Base-by-base conservation (phyloP, 92 coral and sea anemone species). In the Diadumene lineata region DNA sequence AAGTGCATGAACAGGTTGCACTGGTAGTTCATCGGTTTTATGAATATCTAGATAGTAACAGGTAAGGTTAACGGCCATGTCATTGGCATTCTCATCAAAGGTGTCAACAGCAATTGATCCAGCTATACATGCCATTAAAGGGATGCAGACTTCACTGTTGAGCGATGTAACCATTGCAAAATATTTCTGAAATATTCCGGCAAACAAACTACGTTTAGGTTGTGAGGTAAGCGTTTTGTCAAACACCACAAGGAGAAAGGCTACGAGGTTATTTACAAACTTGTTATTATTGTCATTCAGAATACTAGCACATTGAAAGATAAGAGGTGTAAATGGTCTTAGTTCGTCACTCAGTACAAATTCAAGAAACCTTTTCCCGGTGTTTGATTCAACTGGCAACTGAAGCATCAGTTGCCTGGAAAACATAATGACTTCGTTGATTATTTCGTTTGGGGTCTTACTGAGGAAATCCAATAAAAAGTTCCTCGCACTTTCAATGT, bases 51-150 rank as follows among this genome's bases (percentile, higher is more conserved):
- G 32, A 26, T 60, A 60, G 1, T 11, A 27, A 50, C 27, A 56
- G 58, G 56, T 16, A 19, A 31, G 34, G 4, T 3, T 61, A 10
- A 58, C 4, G n/a, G 38, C 68, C 3, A 28, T 17, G 33, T 56
- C 55, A 34, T 56, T 60, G n/a, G n/a, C 11, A 28, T 33, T 13
- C 34, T 25, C 51, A 25, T 73, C 65, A 43, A 73, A 73, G 43
- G 33, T 33, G 23, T 58, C 68, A 58, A 60, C 78, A 46, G 78
- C 78, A 22, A 73, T 56, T 0, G 68, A 31, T 58, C 69, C 60
- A 34, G 78, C 78, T 34, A 73, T 73, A 18, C 43, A 58, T 31
- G 68, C 60, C 21, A 60, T 25, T 21, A 73, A 16, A 27, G 34
- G 50, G 18, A 55, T 38, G 46, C 62, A 43, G 22, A 33, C 28